Conservation (phyloP, 2,888 invertebrate species). For the Clitarchus hookeri region DNA sequence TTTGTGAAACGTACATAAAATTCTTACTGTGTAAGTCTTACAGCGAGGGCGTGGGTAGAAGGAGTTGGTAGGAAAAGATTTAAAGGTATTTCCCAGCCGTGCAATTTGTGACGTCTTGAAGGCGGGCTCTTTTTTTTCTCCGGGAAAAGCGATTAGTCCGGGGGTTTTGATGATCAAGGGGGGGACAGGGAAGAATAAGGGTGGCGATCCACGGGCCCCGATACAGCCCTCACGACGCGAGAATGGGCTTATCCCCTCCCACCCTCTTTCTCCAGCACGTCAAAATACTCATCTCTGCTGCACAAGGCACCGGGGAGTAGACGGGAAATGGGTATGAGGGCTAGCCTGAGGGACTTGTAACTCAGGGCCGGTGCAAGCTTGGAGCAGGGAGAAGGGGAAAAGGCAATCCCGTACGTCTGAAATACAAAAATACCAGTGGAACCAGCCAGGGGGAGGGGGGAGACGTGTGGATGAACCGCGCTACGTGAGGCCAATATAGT, state of each 20-base stretch:
- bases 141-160: neutral
- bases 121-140: neutral
- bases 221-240: neutral
- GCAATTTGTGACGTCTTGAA: conserved; percentile 1
- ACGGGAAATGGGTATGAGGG: neutral
- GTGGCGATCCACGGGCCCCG: neutral
- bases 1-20: no score
- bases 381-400: neutral
- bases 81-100: conserved; percentile 5
- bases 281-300: neutral
- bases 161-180: neutral
- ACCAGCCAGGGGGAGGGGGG: neutral
- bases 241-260: neutral
- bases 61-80: neutral
- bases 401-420: conserved; percentile 14
- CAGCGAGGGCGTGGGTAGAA: no score
- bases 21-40: no score
- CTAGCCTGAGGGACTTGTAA: neutral
- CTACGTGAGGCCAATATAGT: conserved; percentile 5
- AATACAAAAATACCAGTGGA: neutral
- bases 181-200: neutral
- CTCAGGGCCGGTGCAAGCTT: neutral
- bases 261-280: neutral
- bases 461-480: conserved; percentile 1
- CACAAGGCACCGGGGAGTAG: neutral